Base-by-base conservation (phyloP, 1,140 invertebrate genomes). In the Stegodyphus mimosarum region DNA sequence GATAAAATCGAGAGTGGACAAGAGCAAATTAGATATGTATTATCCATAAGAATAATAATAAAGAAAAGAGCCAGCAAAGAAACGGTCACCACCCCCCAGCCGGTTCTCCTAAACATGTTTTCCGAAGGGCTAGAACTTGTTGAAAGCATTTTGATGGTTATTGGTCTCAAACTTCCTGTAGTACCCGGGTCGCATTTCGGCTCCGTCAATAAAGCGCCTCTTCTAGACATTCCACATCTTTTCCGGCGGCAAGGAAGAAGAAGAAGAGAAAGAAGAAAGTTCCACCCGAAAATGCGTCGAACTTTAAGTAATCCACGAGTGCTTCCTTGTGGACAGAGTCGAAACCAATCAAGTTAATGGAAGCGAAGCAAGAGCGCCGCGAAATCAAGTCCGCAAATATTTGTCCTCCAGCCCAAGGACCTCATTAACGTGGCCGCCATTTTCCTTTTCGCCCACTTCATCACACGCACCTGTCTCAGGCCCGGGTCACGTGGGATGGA, bases 271-370 rank as follows among this genome's bases (percentile, higher is more conserved):
- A 84, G 83, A 77, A 85, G 55, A 85, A 76, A 71, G 51, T 55
- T 76, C 53, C 83, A 55, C 83, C 60, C 72, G 18, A 85, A 85
- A 85, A 85, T 77, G 83, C 83, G 83, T 85, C 83, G 83, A 85
- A 85, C 83, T 85, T 85, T 85, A 85, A 85, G 83, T 85, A 85
- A 85, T 85, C 83, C 83, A 85, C 83, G 83, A 85, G 83, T 85
- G 83, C 75, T 85, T 77, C 83, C 83, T 85, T 85, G 83, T 85
- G 83, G 83, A 85, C 83, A 85, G 73, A 85, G 83, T 77, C 64
- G 83, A 85, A 85, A 85, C 83, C 83, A 85, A 85, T 85, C 83
- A 85, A 85, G 83, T 77, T 85, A 85, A 85, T 85, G 83, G 83
- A 85, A 85, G 83, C 63, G 75, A 85, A 55, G 83, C 74, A 60